Base-by-base conservation (phyloP, 2,797 vertebrate species). In the Anolis apletophallus region DNA sequence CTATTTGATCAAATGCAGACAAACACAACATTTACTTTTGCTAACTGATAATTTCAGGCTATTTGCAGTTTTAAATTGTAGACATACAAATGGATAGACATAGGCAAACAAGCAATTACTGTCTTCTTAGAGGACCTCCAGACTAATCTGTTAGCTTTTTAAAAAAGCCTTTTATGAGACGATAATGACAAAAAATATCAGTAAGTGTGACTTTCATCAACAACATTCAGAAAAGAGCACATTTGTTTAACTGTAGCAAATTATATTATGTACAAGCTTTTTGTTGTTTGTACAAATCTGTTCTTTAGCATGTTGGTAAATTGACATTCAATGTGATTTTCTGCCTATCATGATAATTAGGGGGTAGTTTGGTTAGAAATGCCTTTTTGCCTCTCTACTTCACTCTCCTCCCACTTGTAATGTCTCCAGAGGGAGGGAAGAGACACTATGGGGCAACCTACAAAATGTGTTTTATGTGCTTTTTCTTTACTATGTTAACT, bases 251-350 rank as follows among this genome's bases (percentile, higher is more conserved):
- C 81, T 55, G 81, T 5, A 83, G 64, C 13, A 88, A 6, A 23
- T 50, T 86, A 91, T 76, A 83, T 82, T 90, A 36, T 67, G 19
- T n/a, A 76, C 2, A 80, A 80, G 55, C 81, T 88, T 72, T 34
- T 14, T 84, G 83, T 13, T 81, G 88, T 90, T 80, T 29, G 68
- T 83, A 40, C 29, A 74, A 87, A 68, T 81, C 77, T 90, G 52
- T 81, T 91, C 26, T 81, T 91, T 88, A 69, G 74, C 36, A 10
- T 85, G 40, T 36, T 73, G 84, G 90, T n/a, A 83, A 52, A 86
- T 29, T 87, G 81, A 17, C 74, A 86, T 85, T 90, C 77, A 90
- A 87, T 87, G 69, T 88, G 74, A 92, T 91, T 91, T 91, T 85
- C 23, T 1, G 0, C 8, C 0, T 90, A 81, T 80, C 50, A 86